Base-by-base conservation (phyloP, 2,888 invertebrate genomes). In the Oithona nana region DNA sequence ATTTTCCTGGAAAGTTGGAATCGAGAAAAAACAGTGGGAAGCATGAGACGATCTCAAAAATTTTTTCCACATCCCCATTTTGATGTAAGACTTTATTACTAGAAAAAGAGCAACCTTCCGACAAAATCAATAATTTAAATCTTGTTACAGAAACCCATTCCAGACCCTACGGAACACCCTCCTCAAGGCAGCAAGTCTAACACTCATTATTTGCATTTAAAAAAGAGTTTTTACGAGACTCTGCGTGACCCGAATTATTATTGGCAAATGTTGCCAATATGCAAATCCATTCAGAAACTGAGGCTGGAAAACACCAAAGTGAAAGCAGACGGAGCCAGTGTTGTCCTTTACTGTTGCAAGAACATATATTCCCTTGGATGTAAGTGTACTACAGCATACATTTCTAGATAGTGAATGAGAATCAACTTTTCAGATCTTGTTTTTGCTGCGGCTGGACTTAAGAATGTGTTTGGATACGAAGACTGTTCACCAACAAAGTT, bases 401-500 rank as follows among this genome's bases (percentile, higher is more conserved):
- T n/a, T n/a, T n/a, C n/a, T n/a, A n/a, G n/a, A n/a, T n/a, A n/a
- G n/a, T n/a, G n/a, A n/a, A n/a, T n/a, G n/a, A n/a, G n/a, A n/a
- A n/a, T n/a, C n/a, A n/a, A n/a, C n/a, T n/a, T n/a, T n/a, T n/a
- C n/a, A n/a, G n/a, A 62, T 26, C 39, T 62, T 11, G 62, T 62
- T 8, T 62, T 62, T 62, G 62, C 62, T n/a, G 52, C 62, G 16
- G 62, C 62, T 22, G 62, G 62, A 1, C 28, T 62, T n/a, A 62
- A 62, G 26, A 55, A 62, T 24, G 62, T 62, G 2, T 62, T 57
- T 62, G 62, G 62, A n/a, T 56, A 62, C 29, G 62, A 62, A 22
- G 56, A 56, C 11, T 16, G n/a, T 6, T 20, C 26, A 11, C 26
- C n/a, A 22, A 62, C 62, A 6, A 62, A 62, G 28, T 48, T 62